These are phyloP conservation scores for Magallana ariakensis DNA, from an alignment of 1,140 invertebrate species.

Conservation along the genomic window DNA sequence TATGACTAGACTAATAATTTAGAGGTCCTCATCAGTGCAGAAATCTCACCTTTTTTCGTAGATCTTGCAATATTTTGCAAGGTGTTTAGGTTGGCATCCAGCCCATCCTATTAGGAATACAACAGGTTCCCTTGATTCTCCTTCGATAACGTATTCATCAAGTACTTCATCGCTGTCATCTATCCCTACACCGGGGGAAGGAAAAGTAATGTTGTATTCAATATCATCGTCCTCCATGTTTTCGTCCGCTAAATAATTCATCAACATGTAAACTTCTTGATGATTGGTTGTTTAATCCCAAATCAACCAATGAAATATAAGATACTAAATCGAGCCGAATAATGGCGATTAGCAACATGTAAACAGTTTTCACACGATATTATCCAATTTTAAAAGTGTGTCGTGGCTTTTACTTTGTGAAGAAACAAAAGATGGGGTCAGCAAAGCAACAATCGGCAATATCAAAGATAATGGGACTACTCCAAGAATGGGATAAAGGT, in stretches of 20 bases:
- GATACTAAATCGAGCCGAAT: background rate
- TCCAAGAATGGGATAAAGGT: slow-evolving; percentile 80
- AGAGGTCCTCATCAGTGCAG: too few relatives aligned
- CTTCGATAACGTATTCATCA: slow-evolving; percentile 40
- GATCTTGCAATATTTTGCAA: slow-evolving; percentile 21
- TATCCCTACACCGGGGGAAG: slow-evolving; percentile 55
- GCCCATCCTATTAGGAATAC: slow-evolving; percentile 90
- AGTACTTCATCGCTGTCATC: slow-evolving; percentile 42
- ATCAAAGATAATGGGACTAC: slow-evolving; percentile 74
- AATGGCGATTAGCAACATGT: slow-evolving; percentile 38
- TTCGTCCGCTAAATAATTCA: background rate
- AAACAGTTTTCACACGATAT: background rate
- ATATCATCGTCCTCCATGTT: slow-evolving; percentile 68
- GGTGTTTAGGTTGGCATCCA: slow-evolving; percentile 85
- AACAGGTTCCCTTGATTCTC: slow-evolving; percentile 80
- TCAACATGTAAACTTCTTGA: background rate
- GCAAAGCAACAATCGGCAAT: slow-evolving; percentile 78
- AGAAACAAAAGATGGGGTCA: slow-evolving; percentile 71
- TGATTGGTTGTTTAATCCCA: slow-evolving; percentile 27
- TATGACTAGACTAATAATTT: too few relatives aligned
- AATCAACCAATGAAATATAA: slow-evolving; percentile 51
- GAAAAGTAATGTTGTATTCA: slow-evolving; percentile 71
- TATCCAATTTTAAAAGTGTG: background rate
- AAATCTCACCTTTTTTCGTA: slow-evolving; percentile 30
- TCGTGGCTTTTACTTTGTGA: background rate